These are phyloP conservation scores for Tauraco hartlaubi DNA, from an alignment of 2,797 vertebrate genomes.

Conservation along the genomic window DNA sequence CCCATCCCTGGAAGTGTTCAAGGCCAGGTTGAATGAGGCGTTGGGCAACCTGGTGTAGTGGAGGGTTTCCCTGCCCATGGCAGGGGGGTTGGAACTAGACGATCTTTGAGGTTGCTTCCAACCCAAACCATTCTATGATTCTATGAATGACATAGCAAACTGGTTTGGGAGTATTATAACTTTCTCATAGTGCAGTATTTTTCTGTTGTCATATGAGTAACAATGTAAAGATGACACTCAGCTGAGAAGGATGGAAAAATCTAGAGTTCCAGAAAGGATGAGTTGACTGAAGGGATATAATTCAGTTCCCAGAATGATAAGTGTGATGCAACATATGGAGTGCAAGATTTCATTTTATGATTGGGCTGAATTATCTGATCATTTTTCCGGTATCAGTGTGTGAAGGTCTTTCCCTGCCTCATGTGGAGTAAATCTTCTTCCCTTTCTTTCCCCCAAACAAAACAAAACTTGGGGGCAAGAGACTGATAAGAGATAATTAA, in stretches of 20 bases:
- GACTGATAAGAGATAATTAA: not conserved
- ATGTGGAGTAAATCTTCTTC: not conserved
- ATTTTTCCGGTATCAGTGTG: not conserved
- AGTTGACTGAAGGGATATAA: not conserved
- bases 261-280: not conserved
- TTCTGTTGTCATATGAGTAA: not conserved
- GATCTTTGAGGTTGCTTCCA: too few relatives aligned
- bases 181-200: not conserved
- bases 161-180: not conserved
- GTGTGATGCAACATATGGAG: not conserved
- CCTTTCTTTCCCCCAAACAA: not conserved
- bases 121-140: too few relatives aligned
- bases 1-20: too few relatives aligned
- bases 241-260: not conserved
- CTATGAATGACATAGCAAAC: not conserved
- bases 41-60: too few relatives aligned
- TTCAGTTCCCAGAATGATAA: not conserved
- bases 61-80: too few relatives aligned
- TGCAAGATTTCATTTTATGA: not conserved
- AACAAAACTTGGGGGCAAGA: not conserved
- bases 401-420: not conserved
- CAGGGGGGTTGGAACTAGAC: too few relatives aligned
- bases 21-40: too few relatives aligned
- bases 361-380: not conserved
- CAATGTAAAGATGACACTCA: not conserved